A percentile compares a stretch with the other conserved stretches of the same genome.
phyloP scores from a whole-genome alignment of 2,797 vertebrate species.

The Jordanella pulchra region DNA sequence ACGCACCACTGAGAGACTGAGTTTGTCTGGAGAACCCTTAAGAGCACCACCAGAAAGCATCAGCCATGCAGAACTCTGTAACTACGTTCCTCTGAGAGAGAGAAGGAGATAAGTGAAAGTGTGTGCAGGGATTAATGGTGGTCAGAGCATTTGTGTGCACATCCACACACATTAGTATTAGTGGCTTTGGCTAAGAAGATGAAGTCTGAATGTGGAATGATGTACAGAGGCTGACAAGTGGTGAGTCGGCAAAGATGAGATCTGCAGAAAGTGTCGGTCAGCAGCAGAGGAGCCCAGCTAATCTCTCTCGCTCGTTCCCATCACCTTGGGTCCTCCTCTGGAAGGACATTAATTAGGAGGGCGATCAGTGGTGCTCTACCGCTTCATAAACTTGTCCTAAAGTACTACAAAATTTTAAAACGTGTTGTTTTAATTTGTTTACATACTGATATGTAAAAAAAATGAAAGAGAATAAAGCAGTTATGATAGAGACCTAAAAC shows the following conservation, averaged over 20 bases:
- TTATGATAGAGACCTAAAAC: neutral
- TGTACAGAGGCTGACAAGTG: conserved; percentile 47
- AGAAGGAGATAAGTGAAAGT: conserved; percentile 14
- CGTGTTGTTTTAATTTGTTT: neutral
- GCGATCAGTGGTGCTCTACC: neutral
- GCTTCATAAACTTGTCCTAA: neutral
- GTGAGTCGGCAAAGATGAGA: conserved; percentile 69
- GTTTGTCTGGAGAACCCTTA: neutral
- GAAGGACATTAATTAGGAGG: conserved; percentile 2
- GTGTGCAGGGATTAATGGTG: conserved; percentile 20
- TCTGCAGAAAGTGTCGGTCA: conserved; percentile 46
- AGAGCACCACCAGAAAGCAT: neutral
- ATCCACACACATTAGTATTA: conserved; percentile 34
- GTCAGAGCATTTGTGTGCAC: conserved; percentile 4
- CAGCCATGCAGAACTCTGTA: neutral
- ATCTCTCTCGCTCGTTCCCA: conserved; percentile 29
- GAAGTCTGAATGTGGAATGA: conserved; percentile 38
- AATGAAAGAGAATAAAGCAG: neutral
- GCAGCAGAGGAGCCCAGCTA: conserved; percentile 40
- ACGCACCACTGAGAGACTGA: conserved; percentile 64
- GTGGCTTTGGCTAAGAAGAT: conserved; percentile 21
- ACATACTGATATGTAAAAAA: neutral
- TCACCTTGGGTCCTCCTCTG: conserved; percentile 5
- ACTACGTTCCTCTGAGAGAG: neutral
- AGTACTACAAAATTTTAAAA: neutral